phyloP scores from a whole-genome alignment of 2,888 invertebrate species.

The Hedya salicella region DNA sequence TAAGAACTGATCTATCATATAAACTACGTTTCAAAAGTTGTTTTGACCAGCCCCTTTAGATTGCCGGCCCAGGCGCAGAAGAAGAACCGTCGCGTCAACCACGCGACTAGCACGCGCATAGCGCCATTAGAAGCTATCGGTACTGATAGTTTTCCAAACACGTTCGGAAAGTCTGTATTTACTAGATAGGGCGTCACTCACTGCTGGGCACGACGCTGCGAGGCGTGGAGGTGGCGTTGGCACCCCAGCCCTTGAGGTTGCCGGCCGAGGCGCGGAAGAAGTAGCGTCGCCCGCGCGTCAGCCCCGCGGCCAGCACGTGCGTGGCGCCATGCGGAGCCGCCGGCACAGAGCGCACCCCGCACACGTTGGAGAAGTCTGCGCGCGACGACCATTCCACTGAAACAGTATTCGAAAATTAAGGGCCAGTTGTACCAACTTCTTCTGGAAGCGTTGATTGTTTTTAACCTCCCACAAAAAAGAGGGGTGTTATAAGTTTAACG shows the following conservation, averaged over 20 bases:
- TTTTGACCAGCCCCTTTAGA: no score
- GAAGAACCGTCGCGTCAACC: no score
- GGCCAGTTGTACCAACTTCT: conserved; percentile 40
- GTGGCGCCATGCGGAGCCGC: conserved; percentile 71
- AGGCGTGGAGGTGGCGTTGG: conserved; percentile 90
- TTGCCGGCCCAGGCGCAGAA: no score
- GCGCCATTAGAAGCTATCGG: no score
- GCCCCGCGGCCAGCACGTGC: conserved; percentile 84
- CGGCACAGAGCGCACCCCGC: conserved; percentile 90
- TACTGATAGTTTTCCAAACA: no score
- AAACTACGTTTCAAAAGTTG: no score
- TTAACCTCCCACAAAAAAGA: no score
- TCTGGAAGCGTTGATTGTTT: no score
- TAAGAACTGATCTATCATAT: no score
- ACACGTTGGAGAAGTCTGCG: conserved; percentile 92
- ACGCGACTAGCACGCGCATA: no score
- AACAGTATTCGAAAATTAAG: conserved; percentile 83
- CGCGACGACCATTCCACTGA: conserved; percentile 97
- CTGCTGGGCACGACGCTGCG: conserved; percentile 95
- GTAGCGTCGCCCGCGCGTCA: conserved; percentile 94
- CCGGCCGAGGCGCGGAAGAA: conserved; percentile 97
- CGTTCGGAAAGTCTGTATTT: no score
- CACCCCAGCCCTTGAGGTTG: conserved; percentile 96
- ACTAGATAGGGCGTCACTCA: conserved; percentile 80
- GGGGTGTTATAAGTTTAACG: no score